A percentile compares a stretch with the other conserved stretches of the same genome.
Evolutionary conservation across 2,113 vertebrate species (phyloP).

Genomic region (Echinops telfairi): DNA sequence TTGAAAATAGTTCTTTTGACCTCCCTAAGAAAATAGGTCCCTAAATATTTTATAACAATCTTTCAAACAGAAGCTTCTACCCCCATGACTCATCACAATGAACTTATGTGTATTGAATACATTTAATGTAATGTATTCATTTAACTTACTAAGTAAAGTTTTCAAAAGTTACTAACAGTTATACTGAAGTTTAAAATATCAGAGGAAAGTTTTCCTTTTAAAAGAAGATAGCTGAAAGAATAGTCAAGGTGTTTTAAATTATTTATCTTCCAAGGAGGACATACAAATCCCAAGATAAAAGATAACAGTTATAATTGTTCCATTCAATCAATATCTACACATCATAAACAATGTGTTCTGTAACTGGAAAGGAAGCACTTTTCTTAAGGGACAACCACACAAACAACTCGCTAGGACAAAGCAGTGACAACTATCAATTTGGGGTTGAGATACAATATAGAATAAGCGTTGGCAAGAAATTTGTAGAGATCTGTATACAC

Average conservation of each 20-base stretch:
- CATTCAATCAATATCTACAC: conserved; percentile 52
- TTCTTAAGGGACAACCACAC: conserved; percentile 37
- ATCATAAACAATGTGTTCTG: background rate
- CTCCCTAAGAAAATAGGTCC: background rate
- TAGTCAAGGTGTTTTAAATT: conserved; percentile 28
- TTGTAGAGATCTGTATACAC: background rate
- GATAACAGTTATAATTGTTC: background rate
- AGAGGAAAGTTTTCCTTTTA: background rate
- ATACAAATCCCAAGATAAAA: background rate
- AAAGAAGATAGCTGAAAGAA: conserved; percentile 5
- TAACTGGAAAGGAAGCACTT: conserved; percentile 7
- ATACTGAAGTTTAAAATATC: background rate
- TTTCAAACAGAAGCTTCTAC: background rate
- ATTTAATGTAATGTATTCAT: conserved; percentile 43
- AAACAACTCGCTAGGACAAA: background rate
- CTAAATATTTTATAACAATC: background rate
- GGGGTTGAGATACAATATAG: background rate
- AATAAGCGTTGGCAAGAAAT: background rate
- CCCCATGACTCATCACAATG: background rate
- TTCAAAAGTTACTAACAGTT: background rate
- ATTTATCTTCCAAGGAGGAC: conserved; percentile 25
- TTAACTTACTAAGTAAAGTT: background rate
- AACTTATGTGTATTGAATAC: conserved; percentile 6
- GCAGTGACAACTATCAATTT: conserved; percentile 4
- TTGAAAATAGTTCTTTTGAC: background rate